Percentiles rank a stretch among this genome's conserved stretches.
Evolutionary conservation across 2,113 vertebrate species (phyloP).

Genomic region (Eulemur macaco): DNA sequence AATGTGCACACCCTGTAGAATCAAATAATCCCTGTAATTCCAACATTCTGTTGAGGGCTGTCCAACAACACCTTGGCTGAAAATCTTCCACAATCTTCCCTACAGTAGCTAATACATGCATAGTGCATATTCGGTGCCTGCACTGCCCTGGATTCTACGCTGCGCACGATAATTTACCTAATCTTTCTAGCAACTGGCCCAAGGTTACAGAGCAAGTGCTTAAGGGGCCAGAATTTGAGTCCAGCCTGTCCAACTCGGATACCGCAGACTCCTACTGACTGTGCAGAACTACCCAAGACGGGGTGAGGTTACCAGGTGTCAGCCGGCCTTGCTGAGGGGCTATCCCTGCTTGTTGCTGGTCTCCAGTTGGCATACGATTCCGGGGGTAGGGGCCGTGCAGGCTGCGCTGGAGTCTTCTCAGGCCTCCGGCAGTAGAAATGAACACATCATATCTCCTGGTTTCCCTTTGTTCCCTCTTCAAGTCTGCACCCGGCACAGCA

Average conservation of each 20-base stretch:
- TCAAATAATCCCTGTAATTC: neutral
- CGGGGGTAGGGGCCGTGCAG: rapidly evolving
- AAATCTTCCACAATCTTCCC: neutral
- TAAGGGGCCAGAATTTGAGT: neutral
- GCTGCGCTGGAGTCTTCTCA: neutral
- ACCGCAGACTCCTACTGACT: neutral
- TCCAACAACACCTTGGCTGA: neutral
- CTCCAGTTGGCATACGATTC: neutral
- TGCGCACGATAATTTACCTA: neutral
- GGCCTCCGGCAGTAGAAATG: neutral
- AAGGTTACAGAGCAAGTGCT: neutral
- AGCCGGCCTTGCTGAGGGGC: rapidly evolving
- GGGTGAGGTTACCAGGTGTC: rapidly evolving
- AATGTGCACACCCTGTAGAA: neutral
- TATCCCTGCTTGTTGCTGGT: too few species aligned
- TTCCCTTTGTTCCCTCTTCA: neutral
- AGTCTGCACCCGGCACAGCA: too few species aligned
- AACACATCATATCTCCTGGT: rapidly evolving
- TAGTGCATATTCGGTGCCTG: too few species aligned
- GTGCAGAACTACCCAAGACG: neutral
- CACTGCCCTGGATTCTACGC: neutral
- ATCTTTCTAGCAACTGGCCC: neutral
- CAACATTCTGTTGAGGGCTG: neutral
- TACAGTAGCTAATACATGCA: rapidly evolving
- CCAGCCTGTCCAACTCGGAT: rapidly evolving